Evolutionary conservation across 2,888 invertebrate species (phyloP), one percentile per base, ranked within the genome.

Genomic region (Trichogramma evanescens): DNA sequence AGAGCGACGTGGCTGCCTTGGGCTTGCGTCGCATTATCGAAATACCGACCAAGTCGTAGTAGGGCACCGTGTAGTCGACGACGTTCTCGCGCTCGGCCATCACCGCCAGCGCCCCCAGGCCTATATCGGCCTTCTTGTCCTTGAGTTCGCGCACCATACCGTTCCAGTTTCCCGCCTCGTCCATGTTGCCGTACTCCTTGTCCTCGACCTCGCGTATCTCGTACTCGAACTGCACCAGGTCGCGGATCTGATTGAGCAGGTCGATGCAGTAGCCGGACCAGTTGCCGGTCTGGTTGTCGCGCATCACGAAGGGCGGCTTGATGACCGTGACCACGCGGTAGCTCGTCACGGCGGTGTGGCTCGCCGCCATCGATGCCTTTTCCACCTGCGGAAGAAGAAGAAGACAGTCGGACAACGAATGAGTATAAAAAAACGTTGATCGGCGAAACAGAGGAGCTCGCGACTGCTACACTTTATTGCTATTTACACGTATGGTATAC

Each of bases 41-140:
- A 56, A 96, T 93, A 0, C 98, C 98, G 0, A 98, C 97, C 66
- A 97, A 83, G 80, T 99, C 98, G 78, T 98, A 98, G 77, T 95
- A 98, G 0, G 98, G 97, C 0, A 98, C 95, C 0, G 98, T 98
- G 76, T 97, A 98, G 79, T 98, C 98, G 2, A 98, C 93, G 0
- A 96, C 95, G 72, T 93, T 93, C 79, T 96, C 96, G 45, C 98
- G 81, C 72, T 97, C 97, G 0, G 97, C 96, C 94, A 96, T 97
- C 0, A 98, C 96, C 0, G 95, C 94, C 74, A 98, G 83, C 0
- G 96, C 92, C 2, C 94, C 93, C 6, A 98, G 78, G 0, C 93
- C 96, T 67, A 98, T 95, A 74, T 98, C 97, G 0, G 96, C 97
- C 69, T 86, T 84, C 82, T 93, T 89, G 70, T 91, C 89, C 58